Conservation (phyloP, 2,113 vertebrate species). For the Nannospalax galili region DNA sequence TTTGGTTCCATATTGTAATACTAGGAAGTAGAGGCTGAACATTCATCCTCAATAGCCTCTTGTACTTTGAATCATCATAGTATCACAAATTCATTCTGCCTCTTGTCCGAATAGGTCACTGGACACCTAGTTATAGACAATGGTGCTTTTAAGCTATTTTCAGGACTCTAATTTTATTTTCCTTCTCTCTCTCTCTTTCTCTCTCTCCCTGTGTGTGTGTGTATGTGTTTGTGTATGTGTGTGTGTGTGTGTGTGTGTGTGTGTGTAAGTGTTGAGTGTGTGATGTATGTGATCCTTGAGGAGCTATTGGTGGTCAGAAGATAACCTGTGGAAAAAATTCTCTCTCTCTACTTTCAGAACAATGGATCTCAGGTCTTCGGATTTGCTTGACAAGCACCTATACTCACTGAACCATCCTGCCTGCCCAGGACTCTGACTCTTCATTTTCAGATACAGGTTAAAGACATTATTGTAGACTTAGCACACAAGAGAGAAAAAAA, state of each 20-base stretch:
- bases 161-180: neutral
- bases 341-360: neutral
- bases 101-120: accelerated
- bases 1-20: neutral
- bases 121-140: neutral
- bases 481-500: too few species aligned
- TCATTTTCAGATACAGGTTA: neutral
- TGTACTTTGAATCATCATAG: accelerated
- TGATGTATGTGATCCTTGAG: too few species aligned
- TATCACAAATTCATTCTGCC: accelerated
- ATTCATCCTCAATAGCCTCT: too few species aligned
- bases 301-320: neutral
- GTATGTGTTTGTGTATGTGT: neutral
- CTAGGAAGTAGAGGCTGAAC: neutral
- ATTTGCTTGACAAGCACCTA: neutral
- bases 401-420: too few species aligned
- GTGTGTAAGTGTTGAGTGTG: too few species aligned
- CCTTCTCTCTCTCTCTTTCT: too few species aligned
- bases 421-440: neutral
- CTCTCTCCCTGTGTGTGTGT: too few species aligned
- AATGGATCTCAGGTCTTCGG: too few species aligned
- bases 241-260: too few species aligned
- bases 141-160: neutral
- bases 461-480: neutral
- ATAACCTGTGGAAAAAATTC: neutral